Percentiles rank a stretch among this genome's conserved stretches.
Evolutionary conservation across 2,888 invertebrate species (phyloP).

Genomic region (Volucella bombylans): DNA sequence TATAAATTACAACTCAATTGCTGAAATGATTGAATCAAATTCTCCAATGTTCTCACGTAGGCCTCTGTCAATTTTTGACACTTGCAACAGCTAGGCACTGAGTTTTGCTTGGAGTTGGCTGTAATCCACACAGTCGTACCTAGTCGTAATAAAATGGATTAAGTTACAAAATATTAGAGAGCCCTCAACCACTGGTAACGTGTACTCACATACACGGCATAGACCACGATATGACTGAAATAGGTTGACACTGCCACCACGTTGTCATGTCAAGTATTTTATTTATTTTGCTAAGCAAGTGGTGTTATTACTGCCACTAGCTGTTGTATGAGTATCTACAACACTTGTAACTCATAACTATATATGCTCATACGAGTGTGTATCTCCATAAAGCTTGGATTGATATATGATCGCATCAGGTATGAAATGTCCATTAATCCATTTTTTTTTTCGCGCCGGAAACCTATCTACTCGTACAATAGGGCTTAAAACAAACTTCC

Average conservation of each 20-base stretch:
- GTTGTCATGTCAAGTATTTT: slow-evolving; percentile 31
- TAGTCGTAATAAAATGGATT: slow-evolving; percentile 56
- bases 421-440: slow-evolving; percentile 22
- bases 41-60: slow-evolving; percentile 28
- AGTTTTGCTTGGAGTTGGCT: slow-evolving; percentile 22
- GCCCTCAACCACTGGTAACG: background rate
- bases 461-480: background rate
- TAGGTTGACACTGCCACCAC: slow-evolving; percentile 46
- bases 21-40: background rate
- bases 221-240: slow-evolving; percentile 6
- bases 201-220: background rate
- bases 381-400: slow-evolving; percentile 18
- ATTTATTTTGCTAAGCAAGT: slow-evolving; percentile 1
- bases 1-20: background rate
- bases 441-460: background rate
- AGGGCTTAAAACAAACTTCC: slow-evolving; percentile 37
- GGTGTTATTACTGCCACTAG: slow-evolving; percentile 33
- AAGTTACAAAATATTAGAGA: slow-evolving; percentile 52
- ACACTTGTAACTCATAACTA: background rate
- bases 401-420: slow-evolving; percentile 50
- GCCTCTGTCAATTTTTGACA: slow-evolving; percentile 30
- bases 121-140: slow-evolving; percentile 4
- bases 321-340: background rate
- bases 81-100: slow-evolving; percentile 4
- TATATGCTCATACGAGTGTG: background rate